Conservation (phyloP, 2,888 invertebrate species). For the Orthosia gothica region DNA sequence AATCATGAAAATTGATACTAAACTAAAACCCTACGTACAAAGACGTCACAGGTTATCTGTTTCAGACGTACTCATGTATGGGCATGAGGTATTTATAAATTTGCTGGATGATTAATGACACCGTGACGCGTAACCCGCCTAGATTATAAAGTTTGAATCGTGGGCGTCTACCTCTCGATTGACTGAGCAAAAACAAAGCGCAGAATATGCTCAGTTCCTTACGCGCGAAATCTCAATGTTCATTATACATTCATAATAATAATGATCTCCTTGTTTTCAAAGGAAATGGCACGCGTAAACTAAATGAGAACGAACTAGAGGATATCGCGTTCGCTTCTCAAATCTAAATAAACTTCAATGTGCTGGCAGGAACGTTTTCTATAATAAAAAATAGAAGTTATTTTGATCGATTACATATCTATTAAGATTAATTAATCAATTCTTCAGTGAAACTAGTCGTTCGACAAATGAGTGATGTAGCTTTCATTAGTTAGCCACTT, state of each 20-base stretch:
- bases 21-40: slow-evolving; percentile 1
- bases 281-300: slow-evolving; percentile 13
- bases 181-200: slow-evolving; percentile 60
- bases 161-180: slow-evolving; percentile 49
- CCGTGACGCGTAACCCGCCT: slow-evolving; percentile 59
- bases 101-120: slow-evolving; percentile 64
- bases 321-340: slow-evolving; percentile 11
- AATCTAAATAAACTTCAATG: slow-evolving; percentile 19
- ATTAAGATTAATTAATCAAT: slow-evolving; percentile 55
- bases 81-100: slow-evolving; percentile 66
- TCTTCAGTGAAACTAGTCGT: slow-evolving; percentile 21
- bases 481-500: slow-evolving; percentile 57
- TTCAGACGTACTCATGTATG: slow-evolving; percentile 45
- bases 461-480: slow-evolving; percentile 51
- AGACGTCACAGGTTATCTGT: slow-evolving; percentile 45
- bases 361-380: slow-evolving; percentile 24
- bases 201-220: slow-evolving; percentile 17
- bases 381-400: slow-evolving; percentile 14
- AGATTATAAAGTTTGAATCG: slow-evolving; percentile 61
- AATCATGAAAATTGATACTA: slow-evolving; percentile 26
- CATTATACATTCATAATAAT: slow-evolving; percentile 31
- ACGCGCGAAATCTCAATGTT: slow-evolving; percentile 27
- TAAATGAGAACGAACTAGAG: slow-evolving; percentile 33
- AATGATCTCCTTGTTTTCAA: slow-evolving; percentile 46
- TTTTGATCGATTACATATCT: slow-evolving; percentile 39